Evolutionary conservation across 2,888 invertebrate species (phyloP), one percentile per base, ranked within the genome.

Genomic region (Axea sp.): DNA sequence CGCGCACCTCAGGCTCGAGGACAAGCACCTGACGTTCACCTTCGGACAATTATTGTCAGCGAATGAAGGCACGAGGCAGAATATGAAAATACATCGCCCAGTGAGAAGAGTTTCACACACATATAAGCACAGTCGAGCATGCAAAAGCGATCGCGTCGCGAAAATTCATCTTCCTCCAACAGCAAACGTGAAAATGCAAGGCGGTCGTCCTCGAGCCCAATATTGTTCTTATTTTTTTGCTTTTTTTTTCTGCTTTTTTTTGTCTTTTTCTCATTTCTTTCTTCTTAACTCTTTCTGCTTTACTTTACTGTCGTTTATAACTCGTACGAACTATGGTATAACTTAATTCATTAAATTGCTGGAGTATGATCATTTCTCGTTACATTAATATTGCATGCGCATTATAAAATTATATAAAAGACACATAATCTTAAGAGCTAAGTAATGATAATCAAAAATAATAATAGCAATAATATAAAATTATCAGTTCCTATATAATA

Each of bases 161-260:
- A 67, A 71, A 67, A 53, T 59, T 64, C 60, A 31, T 55, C 60
- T 60, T 62, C 60, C 35, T 51, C 60, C 69, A 64, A 59, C 35
- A 39, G 73, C 57, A 68, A 73, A 69, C 45, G 65, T 57, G 30
- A 43, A 51, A 73, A 65, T 65, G 57, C 45, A 22, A 39, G 73
- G 78, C 81, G 85, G 80, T 87, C 87, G 83, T 87, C 87, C 87
- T 86, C 84, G 85, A 87, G 87, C 84, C 87, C 84, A 86, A 87
- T 86, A 85, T 85, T 84, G 82, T 79, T 43, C 77, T 72, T 76
- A 57, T 67, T 39, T 30, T 37, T 68, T 26, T 67, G n/a, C n/a
- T n/a, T n/a, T n/a, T n/a, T n/a, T n/a, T n/a, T n/a, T n/a, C n/a
- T n/a, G n/a, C n/a, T n/a, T n/a, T n/a, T n/a, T n/a, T n/a, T n/a